Evolutionary conservation across 2,888 invertebrate genomes (phyloP).

Genomic region (Epistrophella euchroma): DNA sequence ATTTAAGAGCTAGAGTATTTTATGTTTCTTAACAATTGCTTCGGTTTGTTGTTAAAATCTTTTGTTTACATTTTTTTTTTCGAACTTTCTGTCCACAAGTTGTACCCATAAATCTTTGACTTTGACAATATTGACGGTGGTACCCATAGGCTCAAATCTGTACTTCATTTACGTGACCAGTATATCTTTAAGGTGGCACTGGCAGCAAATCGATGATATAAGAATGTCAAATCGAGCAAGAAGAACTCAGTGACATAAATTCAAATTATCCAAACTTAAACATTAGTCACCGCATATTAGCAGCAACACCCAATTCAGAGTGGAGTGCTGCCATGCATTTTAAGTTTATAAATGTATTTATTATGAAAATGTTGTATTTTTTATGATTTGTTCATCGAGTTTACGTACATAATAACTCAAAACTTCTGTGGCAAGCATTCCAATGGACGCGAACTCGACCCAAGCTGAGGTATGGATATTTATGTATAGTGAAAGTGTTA

Average conservation of each 20-base stretch:
- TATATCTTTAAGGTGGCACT: background rate
- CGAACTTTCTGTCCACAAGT: slow-evolving; percentile 23
- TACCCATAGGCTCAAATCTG: background rate
- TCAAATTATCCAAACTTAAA: slow-evolving; percentile 24
- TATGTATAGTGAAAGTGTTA: slow-evolving; percentile 68
- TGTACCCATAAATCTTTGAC: slow-evolving; percentile 38
- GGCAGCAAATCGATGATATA: slow-evolving; percentile 53
- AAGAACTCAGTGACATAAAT: slow-evolving; percentile 47
- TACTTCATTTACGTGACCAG: slow-evolving; percentile 39
- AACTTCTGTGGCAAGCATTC: slow-evolving; percentile 20
- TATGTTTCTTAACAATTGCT: slow-evolving; percentile 37
- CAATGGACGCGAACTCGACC: slow-evolving; percentile 33
- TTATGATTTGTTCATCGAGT: slow-evolving; percentile 54
- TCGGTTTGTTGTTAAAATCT: slow-evolving; percentile 39
- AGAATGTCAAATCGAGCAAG: slow-evolving; percentile 48
- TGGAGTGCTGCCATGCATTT: slow-evolving; percentile 47
- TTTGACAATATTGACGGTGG: background rate
- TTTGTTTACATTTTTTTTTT: slow-evolving; percentile 37
- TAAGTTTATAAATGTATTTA: slow-evolving; percentile 45
- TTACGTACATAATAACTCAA: slow-evolving; percentile 39
- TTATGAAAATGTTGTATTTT: slow-evolving; percentile 24
- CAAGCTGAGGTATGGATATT: background rate
- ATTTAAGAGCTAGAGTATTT: slow-evolving; percentile 36
- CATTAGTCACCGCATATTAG: slow-evolving; percentile 45
- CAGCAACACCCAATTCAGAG: slow-evolving; percentile 29